phyloP scores from a whole-genome alignment of 2,797 vertebrate genomes.

The Chromis chromis region DNA sequence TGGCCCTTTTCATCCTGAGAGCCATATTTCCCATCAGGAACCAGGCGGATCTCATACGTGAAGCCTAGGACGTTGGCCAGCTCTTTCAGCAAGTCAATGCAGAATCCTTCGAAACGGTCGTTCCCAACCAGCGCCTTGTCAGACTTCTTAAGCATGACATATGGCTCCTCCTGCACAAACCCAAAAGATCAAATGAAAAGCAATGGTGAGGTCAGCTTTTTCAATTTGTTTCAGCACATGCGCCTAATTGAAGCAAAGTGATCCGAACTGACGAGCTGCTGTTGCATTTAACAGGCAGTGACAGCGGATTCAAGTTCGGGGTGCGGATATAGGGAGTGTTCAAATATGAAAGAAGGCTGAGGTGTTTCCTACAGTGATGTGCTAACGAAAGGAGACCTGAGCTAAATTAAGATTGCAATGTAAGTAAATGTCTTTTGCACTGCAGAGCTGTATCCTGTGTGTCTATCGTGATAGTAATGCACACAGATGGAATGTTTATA shows the following conservation, averaged over 20 bases:
- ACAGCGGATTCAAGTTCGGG: slow-evolving; percentile 65
- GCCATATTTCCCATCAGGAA: slow-evolving; percentile 95
- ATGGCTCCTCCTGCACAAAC: slow-evolving; percentile 93
- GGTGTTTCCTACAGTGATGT: slow-evolving; percentile 30
- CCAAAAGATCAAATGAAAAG: slow-evolving; percentile 78
- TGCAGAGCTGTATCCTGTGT: slow-evolving; percentile 4
- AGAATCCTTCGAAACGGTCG: slow-evolving; percentile 98
- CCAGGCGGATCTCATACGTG: slow-evolving; percentile 94
- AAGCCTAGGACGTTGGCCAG: slow-evolving; percentile 95
- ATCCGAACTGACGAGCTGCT: slow-evolving; percentile 76
- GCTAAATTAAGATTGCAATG: slow-evolving; percentile 19
- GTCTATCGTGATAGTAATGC: slow-evolving; percentile 1
- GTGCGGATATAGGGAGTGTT: slow-evolving; percentile 34
- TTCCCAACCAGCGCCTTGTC: slow-evolving; percentile 95
- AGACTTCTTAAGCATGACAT: slow-evolving; percentile 99
- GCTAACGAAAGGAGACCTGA: slow-evolving; percentile 18
- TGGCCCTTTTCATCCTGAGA: slow-evolving; percentile 98
- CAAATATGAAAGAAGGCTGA: slow-evolving; percentile 65
- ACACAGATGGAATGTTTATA: slow-evolving; percentile 25
- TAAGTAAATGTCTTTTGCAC: slow-evolving; percentile 22
- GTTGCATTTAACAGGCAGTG: slow-evolving; percentile 78
- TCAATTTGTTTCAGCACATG: slow-evolving; percentile 75
- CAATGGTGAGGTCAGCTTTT: slow-evolving; percentile 81
- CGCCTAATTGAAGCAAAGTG: slow-evolving; percentile 80
- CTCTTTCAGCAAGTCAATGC: slow-evolving; percentile 96